Conservation (phyloP, 2,113 vertebrate species). For the Blennius ocellaris region DNA sequence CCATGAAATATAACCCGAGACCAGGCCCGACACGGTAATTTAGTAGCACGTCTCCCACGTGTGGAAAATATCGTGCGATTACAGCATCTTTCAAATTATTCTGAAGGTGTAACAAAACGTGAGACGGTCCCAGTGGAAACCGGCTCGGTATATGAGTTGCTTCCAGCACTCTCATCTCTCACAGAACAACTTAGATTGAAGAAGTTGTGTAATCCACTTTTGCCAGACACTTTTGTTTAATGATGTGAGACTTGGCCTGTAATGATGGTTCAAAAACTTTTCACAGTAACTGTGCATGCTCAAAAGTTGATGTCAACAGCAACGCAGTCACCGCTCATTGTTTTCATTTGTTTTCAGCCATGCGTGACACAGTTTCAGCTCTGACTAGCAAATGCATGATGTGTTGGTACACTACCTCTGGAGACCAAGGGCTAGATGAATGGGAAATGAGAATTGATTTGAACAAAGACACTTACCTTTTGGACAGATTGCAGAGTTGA, state of each 20-base stretch:
- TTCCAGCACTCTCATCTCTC: constrained; percentile 11
- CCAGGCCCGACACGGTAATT: constrained; percentile 4
- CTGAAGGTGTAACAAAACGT: constrained; percentile 10
- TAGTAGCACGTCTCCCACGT: constrained; percentile 10
- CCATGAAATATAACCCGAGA: neutral
- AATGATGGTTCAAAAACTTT: constrained; percentile 2
- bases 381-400: neutral
- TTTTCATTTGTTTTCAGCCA: neutral
- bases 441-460: neutral
- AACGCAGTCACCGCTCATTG: neutral
- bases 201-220: constrained; percentile 20
- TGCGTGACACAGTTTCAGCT: constrained; percentile 11
- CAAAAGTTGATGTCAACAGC: neutral
- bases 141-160: constrained; percentile 24
- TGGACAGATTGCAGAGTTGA: constrained; percentile 13
- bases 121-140: constrained; percentile 20
- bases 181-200: constrained; percentile 12
- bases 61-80: constrained; percentile 22
- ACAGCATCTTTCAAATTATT: constrained; percentile 31
- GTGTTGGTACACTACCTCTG: neutral
- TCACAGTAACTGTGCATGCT: neutral
- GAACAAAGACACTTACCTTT: constrained; percentile 64
- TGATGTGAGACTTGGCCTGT: constrained; percentile 15
- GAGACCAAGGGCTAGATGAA: neutral
- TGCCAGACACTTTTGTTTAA: constrained; percentile 27